Percentiles rank a stretch among this genome's conserved stretches.
Evolutionary conservation across 1,140 invertebrate genomes (phyloP).

Genomic region (Camponotus floridanus): DNA sequence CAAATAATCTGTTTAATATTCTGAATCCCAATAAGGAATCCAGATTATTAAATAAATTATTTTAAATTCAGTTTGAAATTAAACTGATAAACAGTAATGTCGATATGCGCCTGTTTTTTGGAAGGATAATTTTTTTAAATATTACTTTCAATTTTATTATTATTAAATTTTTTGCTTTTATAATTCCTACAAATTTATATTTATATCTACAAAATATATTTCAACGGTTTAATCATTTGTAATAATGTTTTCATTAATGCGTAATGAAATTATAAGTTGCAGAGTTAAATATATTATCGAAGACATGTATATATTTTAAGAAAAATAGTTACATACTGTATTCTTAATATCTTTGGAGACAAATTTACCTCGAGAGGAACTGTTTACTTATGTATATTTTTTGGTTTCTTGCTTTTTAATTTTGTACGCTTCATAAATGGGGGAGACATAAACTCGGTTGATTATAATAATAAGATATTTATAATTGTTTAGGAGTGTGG

Average conservation of each 20-base stretch:
- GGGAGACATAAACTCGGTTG: not conserved
- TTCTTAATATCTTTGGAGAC: not conserved
- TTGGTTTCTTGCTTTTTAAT: constrained; percentile 2
- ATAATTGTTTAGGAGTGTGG: constrained; percentile 47
- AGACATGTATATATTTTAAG: not conserved
- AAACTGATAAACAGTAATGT: no score
- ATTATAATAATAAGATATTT: constrained; percentile 49
- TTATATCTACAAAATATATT: constrained; percentile 25
- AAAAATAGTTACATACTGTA: not conserved
- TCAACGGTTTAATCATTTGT: constrained; percentile 37
- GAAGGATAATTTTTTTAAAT: no score
- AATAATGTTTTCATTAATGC: constrained; percentile 27
- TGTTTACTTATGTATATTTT: not conserved
- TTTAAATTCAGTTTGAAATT: no score
- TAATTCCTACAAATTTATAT: no score
- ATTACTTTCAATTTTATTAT: no score
- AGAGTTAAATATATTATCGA: not conserved
- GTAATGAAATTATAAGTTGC: constrained; percentile 30
- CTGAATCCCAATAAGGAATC: no score
- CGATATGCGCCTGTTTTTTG: no score
- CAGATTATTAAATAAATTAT: no score
- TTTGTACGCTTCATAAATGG: not conserved
- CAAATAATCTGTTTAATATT: no score
- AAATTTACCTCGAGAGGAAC: not conserved
- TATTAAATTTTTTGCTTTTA: not conserved